Evolutionary conservation across 2,113 vertebrate genomes (phyloP), one percentile per base, ranked within the genome.

Genomic region (Grammomys dolichurus): DNA sequence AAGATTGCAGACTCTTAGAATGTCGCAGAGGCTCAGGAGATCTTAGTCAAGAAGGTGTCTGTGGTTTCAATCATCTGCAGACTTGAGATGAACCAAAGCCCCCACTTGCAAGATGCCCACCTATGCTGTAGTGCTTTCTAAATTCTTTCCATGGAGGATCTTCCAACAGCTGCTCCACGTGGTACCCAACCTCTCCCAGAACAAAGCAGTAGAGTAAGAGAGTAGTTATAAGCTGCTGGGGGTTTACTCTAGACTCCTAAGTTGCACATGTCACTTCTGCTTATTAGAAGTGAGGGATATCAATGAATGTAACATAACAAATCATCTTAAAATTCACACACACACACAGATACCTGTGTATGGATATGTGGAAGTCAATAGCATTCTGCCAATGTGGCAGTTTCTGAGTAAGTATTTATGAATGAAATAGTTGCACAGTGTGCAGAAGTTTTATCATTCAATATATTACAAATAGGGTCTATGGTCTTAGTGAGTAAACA

Each of bases 61-160:
- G 4, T 5, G 46, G 5, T 19, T 63, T 36, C 5, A 22, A 4
- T 89, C 88, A 24, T 33, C 77, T 17, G 58, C 75, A 89, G 26
- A 24, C 65, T 24, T 56, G 43, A n/a, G 13, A 14, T 8, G 16
- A 46, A 40, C 26, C 5, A 16, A 19, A 19, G 6, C 33, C 51
- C 19, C 8, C 12, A 8, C 24, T 46, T 60, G 40, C 33, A 78
- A 77, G 69, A 26, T 75, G 67, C 36, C 46, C 36, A 0, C 8
- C 10, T 12, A 16, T 0, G 1, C 14, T 40, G 46, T 46, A 10
- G 28, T 1, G 3, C 20, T 22, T 26, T 31, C 1, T 7, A 36
- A 3, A 60, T 58, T 4, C 10, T 93, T 33, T 54, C 40, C 22
- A 33, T 0, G 7, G 2, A 58, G 54, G 36, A 13, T 33, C 58